Conservation (phyloP, 2,797 vertebrate genomes). For the Ataeniobius toweri region DNA sequence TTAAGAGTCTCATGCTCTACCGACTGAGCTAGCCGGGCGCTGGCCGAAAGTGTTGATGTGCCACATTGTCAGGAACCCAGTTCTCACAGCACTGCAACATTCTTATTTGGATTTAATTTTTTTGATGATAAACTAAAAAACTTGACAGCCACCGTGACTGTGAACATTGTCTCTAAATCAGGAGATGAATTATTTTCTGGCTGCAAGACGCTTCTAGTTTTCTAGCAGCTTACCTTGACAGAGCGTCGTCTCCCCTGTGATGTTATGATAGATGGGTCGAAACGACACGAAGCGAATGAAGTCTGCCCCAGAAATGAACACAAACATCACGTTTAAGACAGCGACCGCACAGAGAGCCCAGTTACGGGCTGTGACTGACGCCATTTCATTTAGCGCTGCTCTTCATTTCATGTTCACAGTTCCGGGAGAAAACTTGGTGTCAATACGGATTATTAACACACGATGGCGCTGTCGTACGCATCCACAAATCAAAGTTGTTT, state of each 20-base stretch:
- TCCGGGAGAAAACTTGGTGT: conserved; percentile 56
- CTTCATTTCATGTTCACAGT: conserved; percentile 44
- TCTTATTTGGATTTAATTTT: not conserved
- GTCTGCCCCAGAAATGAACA: conserved; percentile 86
- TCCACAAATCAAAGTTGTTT: not conserved
- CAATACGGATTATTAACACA: conserved; percentile 9
- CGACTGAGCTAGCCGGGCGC: conserved; percentile 90
- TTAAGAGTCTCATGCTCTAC: conserved; percentile 87
- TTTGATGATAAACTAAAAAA: not conserved
- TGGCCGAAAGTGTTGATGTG: not conserved
- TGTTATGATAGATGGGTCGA: conserved; percentile 84
- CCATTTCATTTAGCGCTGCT: conserved; percentile 73
- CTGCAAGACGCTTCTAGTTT: not conserved
- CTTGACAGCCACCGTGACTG: not conserved
- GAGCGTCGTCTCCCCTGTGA: conserved; percentile 78
- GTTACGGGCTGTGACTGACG: conserved; percentile 66
- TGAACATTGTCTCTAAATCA: not conserved
- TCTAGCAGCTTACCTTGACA: conserved; percentile 75
- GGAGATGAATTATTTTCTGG: not conserved
- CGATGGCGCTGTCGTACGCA: conserved; percentile 18
- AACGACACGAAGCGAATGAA: conserved; percentile 89
- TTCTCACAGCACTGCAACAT: too few species aligned
- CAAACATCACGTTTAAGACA: conserved; percentile 82
- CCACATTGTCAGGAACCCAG: too few species aligned
- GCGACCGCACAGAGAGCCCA: conserved; percentile 72